phyloP scores from a whole-genome alignment of 2,888 invertebrate genomes.

The Andrena dorsata region DNA sequence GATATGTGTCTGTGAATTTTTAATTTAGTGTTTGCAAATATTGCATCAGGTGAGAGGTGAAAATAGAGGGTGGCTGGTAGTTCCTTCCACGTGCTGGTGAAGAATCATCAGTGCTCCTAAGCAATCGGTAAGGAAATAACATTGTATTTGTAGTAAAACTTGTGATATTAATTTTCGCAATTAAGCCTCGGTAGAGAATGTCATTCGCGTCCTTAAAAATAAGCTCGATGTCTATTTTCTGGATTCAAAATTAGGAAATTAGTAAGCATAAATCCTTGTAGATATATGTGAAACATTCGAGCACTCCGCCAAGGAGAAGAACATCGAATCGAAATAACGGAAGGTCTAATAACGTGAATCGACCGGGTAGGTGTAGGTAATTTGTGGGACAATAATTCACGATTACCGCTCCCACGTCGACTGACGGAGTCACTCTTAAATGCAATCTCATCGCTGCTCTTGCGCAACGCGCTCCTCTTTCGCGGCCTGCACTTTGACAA shows the following conservation, averaged over 20 bases:
- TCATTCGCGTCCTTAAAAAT: too few relatives aligned
- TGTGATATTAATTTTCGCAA: too few relatives aligned
- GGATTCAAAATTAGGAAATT: too few relatives aligned
- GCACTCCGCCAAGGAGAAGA: not conserved
- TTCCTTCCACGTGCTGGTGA: not conserved
- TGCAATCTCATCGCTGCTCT: slow-evolving; percentile 43
- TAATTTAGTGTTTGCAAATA: not conserved
- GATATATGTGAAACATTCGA: not conserved
- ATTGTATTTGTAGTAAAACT: not conserved
- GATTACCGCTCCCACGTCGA: slow-evolving; percentile 55
- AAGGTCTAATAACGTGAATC: slow-evolving; percentile 46
- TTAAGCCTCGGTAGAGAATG: too few relatives aligned
- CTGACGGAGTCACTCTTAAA: slow-evolving; percentile 36
- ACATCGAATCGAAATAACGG: slow-evolving; percentile 46
- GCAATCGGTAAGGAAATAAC: not conserved
- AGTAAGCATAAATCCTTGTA: not conserved
- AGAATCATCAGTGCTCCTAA: not conserved
- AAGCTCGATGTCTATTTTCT: too few relatives aligned
- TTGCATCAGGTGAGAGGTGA: not conserved
- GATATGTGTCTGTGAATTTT: not conserved
- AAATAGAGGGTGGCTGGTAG: not conserved
- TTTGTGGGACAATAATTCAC: slow-evolving; percentile 55
- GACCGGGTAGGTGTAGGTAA: slow-evolving; percentile 45
- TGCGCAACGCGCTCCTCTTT: slow-evolving; percentile 16
- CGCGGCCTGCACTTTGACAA: not conserved